Evolutionary conservation across 2,797 vertebrate genomes (phyloP), one percentile per base, ranked within the genome.

Genomic region (Tragopan temminckii): DNA sequence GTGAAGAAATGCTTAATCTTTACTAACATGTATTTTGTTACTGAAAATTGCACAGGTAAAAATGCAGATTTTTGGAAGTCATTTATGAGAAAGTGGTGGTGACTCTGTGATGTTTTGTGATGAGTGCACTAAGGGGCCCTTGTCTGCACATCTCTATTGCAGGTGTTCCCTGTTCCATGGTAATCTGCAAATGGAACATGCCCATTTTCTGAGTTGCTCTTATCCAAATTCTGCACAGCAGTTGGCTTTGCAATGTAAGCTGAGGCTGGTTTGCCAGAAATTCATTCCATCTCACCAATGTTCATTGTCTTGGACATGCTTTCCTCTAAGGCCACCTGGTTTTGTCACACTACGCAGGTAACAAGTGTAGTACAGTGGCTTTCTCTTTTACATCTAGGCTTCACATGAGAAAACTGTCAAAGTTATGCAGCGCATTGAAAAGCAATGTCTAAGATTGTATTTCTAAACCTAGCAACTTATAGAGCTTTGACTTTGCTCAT

Each of bases 51-150:
- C 21, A 8, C 38, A 29, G n/a, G 71, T 40, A 53, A 66, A 91
- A 36, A 64, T 91, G 45, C 52, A 59, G 24, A 67, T 86, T 89
- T 94, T 80, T 55, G n/a, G n/a, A 75, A 82, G n/a, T 35, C 5
- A 1, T 52, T 75, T 58, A 74, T 62, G 79, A 38, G 50, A 38
- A 27, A 18, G 24, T 62, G 46, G 3, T 79, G 15, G 11, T 64
- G 50, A 20, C n/a, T 40, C 35, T 52, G 61, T 7, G 36, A 1
- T 76, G 3, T 24, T 57, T 38, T 53, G 5, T 29, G 16, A 11
- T 53, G 66, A 36, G 13, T 40, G 35, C 35, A 25, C 40, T 70
- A 7, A 71, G 57, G 58, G 80, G 20, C 13, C 23, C n/a, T 3
- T 3, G 8, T 40, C 23, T 62, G 14, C 3, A 1, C 29, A 46